Conservation (phyloP, 2,888 invertebrate species). For the Chrysopilus asiliformis region DNA sequence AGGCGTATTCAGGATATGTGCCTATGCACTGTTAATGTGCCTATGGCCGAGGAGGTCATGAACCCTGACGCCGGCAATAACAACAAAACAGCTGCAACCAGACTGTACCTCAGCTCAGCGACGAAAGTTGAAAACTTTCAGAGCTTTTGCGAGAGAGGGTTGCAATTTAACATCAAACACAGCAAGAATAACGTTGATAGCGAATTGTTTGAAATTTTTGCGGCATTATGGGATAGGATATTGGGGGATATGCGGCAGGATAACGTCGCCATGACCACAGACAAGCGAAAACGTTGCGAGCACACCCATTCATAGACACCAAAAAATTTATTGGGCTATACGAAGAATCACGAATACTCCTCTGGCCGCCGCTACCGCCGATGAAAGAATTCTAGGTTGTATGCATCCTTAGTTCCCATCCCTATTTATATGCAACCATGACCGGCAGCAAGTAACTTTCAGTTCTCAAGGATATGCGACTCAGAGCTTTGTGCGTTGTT, state of each 20-base stretch:
- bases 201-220: too few species aligned
- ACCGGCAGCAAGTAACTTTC: background rate
- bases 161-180: too few species aligned
- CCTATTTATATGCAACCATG: background rate
- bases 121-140: too few species aligned
- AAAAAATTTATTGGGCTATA: constrained; percentile 17
- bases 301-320: constrained; percentile 16
- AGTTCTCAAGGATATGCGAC: constrained; percentile 8
- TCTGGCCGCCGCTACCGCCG: too few species aligned
- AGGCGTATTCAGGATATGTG: background rate
- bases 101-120: too few species aligned
- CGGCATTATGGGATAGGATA: too few species aligned
- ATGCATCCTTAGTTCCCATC: background rate
- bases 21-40: constrained; percentile 3
- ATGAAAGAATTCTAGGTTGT: too few species aligned
- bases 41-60: constrained; percentile 9
- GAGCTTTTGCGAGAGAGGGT: too few species aligned
- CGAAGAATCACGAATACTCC: too few species aligned
- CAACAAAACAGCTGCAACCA: constrained; percentile 12
- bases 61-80: constrained; percentile 9
- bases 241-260: constrained; percentile 5
- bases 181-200: too few species aligned
- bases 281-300: constrained; percentile 23
- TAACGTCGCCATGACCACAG: constrained; percentile 23
- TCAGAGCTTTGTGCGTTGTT: background rate